Evolutionary conservation across 2,797 vertebrate species (phyloP).

Genomic region (Borostomias antarcticus): DNA sequence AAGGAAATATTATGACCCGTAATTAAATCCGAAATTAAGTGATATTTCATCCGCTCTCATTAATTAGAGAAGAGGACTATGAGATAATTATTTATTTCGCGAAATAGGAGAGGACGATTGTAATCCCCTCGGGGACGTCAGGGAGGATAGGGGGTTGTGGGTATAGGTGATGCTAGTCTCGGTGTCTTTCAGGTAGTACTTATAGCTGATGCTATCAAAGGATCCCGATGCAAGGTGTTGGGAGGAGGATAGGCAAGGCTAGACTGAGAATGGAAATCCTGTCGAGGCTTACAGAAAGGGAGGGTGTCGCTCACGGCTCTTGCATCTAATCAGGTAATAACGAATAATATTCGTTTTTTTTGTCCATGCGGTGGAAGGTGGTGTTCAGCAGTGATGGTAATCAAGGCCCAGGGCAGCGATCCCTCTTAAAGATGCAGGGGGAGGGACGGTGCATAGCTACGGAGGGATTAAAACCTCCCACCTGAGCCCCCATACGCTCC

Average conservation of each 20-base stretch:
- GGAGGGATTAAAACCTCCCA: constrained; percentile 68
- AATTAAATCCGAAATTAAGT: constrained; percentile 84
- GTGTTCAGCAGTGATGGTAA: constrained; percentile 50
- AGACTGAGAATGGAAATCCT: not conserved
- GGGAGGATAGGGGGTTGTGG: constrained; percentile 36
- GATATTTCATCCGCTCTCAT: constrained; percentile 81
- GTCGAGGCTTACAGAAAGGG: constrained; percentile 25
- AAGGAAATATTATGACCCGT: constrained; percentile 78
- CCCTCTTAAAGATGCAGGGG: constrained; percentile 58
- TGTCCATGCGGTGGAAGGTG: constrained; percentile 37
- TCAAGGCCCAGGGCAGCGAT: constrained; percentile 51
- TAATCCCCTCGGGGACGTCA: constrained; percentile 51
- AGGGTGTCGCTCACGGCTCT: not conserved
- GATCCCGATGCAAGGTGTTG: not conserved
- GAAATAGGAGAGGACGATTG: constrained; percentile 55
- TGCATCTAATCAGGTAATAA: constrained; percentile 50
- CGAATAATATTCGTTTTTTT: constrained; percentile 48
- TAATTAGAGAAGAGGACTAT: constrained; percentile 74
- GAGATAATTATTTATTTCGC: constrained; percentile 71
- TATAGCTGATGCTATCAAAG: not conserved
- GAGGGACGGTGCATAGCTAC: constrained; percentile 54
- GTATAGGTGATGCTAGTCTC: constrained; percentile 33
- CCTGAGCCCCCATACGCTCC: constrained; percentile 50
- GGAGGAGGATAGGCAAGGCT: not conserved
- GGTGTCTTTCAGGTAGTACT: constrained; percentile 10